phyloP scores from a whole-genome alignment of 2,797 vertebrate genomes.

The Leuciscus waleckii region DNA sequence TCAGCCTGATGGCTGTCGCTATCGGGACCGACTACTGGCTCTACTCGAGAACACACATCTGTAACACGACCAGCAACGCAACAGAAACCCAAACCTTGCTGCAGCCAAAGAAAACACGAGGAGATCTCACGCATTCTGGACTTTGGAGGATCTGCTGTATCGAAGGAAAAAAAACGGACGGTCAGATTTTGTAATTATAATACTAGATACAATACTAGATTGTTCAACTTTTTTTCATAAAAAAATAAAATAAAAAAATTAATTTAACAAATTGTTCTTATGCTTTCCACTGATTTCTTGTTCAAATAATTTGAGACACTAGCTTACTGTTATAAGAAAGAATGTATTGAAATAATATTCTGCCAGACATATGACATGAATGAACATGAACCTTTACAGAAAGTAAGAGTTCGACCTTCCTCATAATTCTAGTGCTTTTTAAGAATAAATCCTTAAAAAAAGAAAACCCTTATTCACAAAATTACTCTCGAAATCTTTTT shows the following conservation, averaged over 20 bases:
- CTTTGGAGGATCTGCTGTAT: conserved; percentile 95
- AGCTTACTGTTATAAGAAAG: background rate
- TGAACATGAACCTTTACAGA: background rate
- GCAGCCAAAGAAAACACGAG: conserved; percentile 82
- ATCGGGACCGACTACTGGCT: conserved; percentile 98
- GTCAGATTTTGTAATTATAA: background rate
- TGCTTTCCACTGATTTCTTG: too few relatives aligned
- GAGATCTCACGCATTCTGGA: conserved; percentile 92
- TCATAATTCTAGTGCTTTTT: background rate
- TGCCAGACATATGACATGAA: background rate
- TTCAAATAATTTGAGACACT: background rate
- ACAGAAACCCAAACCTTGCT: conserved; percentile 79
- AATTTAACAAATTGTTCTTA: background rate
- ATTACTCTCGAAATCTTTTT: background rate
- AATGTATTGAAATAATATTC: background rate
- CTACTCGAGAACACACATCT: conserved; percentile 92
- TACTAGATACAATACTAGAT: too few relatives aligned
- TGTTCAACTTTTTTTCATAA: too few relatives aligned
- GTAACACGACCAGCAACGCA: conserved; percentile 90
- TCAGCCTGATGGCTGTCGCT: conserved; percentile 96
- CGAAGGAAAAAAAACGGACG: conserved; percentile 82
- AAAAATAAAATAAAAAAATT: too few relatives aligned
- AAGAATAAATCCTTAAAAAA: background rate
- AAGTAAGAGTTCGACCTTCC: background rate
- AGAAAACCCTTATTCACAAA: background rate